phyloP scores from a whole-genome alignment of 2,888 invertebrate species.

The Apotomis capreana region DNA sequence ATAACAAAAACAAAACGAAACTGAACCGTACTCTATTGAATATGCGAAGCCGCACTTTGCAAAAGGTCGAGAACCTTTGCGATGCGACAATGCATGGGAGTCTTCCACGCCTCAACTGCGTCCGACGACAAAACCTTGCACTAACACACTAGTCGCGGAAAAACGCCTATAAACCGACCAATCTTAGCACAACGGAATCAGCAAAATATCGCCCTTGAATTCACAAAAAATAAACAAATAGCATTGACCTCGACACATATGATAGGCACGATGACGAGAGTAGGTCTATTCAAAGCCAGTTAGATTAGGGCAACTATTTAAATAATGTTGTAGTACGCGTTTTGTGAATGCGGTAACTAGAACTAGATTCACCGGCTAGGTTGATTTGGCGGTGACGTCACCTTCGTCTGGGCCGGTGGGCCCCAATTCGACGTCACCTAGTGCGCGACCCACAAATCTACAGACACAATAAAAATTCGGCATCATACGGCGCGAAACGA shows the following conservation, averaged over 20 bases:
- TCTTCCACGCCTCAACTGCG: slow-evolving; percentile 59
- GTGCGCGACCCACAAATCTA: slow-evolving; percentile 82
- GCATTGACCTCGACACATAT: slow-evolving; percentile 78
- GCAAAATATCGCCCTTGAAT: slow-evolving; percentile 71
- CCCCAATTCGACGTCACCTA: slow-evolving; percentile 77
- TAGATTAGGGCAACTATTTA: slow-evolving; percentile 78
- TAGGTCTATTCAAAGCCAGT: slow-evolving; percentile 69
- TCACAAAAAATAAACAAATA: slow-evolving; percentile 78
- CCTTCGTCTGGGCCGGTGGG: slow-evolving; percentile 74
- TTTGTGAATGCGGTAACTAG: slow-evolving; percentile 69
- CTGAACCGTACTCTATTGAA: slow-evolving; percentile 40
- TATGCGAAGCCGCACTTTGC: slow-evolving; percentile 41
- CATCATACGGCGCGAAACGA: slow-evolving; percentile 76
- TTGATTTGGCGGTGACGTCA: slow-evolving; percentile 76
- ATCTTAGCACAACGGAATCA: slow-evolving; percentile 39
- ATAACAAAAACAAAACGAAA: slow-evolving; percentile 34
- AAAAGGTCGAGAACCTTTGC: slow-evolving; percentile 41
- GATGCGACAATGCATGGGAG: slow-evolving; percentile 43
- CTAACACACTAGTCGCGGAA: slow-evolving; percentile 25
- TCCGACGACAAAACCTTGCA: slow-evolving; percentile 46
- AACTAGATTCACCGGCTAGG: slow-evolving; percentile 77
- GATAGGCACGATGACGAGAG: slow-evolving; percentile 63
- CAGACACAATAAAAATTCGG: slow-evolving; percentile 82
- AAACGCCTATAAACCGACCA: slow-evolving; percentile 43
- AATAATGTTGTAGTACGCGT: slow-evolving; percentile 63